Percentiles rank a stretch among this genome's conserved stretches.
Evolutionary conservation across 2,888 invertebrate genomes (phyloP).

Genomic region (Hyles lineata): DNA sequence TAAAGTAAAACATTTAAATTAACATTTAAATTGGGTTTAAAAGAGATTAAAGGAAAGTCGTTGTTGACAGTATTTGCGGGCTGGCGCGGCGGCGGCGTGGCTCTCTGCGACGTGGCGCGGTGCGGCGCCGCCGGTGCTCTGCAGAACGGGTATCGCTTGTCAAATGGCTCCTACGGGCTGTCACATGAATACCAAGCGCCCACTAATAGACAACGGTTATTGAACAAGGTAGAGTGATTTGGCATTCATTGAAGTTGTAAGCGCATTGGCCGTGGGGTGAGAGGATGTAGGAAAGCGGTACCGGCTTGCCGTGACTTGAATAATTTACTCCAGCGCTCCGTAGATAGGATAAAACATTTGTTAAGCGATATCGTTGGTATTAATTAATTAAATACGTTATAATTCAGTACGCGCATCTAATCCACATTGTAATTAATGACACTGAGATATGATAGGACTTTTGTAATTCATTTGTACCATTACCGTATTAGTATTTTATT

Average conservation of each 20-base stretch:
- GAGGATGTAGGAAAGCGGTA: conserved; percentile 45
- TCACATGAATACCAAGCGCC: conserved; percentile 62
- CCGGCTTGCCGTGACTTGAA: conserved; percentile 63
- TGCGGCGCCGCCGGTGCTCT: conserved; percentile 44
- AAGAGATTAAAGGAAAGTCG: conserved; percentile 4
- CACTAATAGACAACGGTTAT: conserved; percentile 63
- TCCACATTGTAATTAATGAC: conserved; percentile 47
- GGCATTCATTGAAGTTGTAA: conserved; percentile 56
- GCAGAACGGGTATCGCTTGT: conserved; percentile 59
- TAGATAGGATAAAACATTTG: conserved; percentile 57
- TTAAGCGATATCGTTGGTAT: conserved; percentile 62
- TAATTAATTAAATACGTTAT: conserved; percentile 62
- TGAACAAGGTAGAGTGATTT: conserved; percentile 61
- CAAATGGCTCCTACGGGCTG: conserved; percentile 46
- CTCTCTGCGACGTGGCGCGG: not conserved
- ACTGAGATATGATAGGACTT: conserved; percentile 33
- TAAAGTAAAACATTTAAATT: not conserved
- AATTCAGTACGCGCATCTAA: conserved; percentile 64
- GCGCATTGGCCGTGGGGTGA: conserved; percentile 30
- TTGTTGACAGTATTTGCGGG: not conserved
- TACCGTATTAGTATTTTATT: conserved; percentile 5
- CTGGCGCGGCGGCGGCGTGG: not conserved
- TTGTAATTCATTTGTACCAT: conserved; percentile 33
- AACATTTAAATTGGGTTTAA: not conserved
- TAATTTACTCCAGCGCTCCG: conserved; percentile 58